Percentiles rank a stretch among this genome's conserved stretches.
phyloP scores from a whole-genome alignment of 2,113 vertebrate genomes.

The Myotis davidii region DNA sequence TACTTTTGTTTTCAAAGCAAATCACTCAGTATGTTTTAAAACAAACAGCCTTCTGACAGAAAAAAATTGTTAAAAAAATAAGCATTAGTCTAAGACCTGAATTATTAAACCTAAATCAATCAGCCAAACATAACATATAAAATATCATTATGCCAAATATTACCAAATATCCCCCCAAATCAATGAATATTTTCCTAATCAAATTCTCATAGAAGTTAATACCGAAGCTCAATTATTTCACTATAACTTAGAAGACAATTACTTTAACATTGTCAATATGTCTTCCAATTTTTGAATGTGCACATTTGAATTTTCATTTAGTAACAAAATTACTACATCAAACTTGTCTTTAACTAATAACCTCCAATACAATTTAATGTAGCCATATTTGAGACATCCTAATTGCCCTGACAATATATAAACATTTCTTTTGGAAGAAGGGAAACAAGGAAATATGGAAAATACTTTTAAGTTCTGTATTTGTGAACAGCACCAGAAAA shows the following conservation, averaged over 20 bases:
- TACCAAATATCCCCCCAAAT: background rate
- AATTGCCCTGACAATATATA: background rate
- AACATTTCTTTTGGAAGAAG: conserved; percentile 5
- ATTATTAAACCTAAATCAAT: conserved; percentile 23
- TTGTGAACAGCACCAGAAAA: conserved; percentile 8
- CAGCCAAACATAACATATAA: background rate
- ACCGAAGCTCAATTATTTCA: conserved; percentile 19
- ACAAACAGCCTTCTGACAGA: background rate
- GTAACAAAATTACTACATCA: conserved; percentile 47
- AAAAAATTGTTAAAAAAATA: background rate
- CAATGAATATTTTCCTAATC: conserved; percentile 20
- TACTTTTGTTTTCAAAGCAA: conserved; percentile 42
- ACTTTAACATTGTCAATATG: background rate
- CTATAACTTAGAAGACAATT: conserved; percentile 36
- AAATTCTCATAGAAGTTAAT: conserved; percentile 51
- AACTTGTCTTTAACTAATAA: conserved; percentile 34
- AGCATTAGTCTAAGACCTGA: background rate
- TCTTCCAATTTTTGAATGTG: conserved; percentile 32
- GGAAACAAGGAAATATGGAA: background rate
- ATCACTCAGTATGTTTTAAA: conserved; percentile 26
- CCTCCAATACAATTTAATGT: conserved; percentile 1
- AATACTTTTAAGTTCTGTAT: conserved; percentile 3
- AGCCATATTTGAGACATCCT: background rate
- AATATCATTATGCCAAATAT: background rate
- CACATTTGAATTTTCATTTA: conserved; percentile 47